A percentile compares a stretch with the other conserved stretches of the same genome.
phyloP scores from a whole-genome alignment of 1,140 invertebrate species.

The Leptinotarsa undecemlineata region DNA sequence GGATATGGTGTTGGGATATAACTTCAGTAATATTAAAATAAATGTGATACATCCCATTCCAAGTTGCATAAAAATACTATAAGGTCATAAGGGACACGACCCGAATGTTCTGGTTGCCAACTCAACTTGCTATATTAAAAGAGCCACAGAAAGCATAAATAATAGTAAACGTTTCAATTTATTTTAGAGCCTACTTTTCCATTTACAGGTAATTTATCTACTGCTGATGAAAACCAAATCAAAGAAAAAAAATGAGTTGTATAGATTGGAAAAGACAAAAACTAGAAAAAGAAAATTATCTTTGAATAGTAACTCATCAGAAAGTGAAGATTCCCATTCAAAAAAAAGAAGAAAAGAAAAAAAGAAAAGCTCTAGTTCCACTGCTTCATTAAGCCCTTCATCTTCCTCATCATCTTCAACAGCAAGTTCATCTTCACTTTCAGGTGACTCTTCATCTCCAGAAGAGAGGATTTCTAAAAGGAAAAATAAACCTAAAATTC shows the following conservation, averaged over 20 bases:
- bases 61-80: no score
- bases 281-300: conserved; percentile 1
- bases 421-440: neutral
- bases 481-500: neutral
- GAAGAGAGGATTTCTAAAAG: neutral
- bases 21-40: no score
- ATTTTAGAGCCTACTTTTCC: no score
- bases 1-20: no score
- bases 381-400: neutral
- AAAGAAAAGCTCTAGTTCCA: neutral
- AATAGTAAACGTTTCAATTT: no score
- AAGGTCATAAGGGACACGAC: no score
- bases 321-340: neutral
- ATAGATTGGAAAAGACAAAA: neutral
- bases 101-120: no score
- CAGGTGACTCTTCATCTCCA: neutral
- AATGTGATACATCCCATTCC: no score
- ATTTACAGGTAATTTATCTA: no score
- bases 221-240: neutral
- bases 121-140: no score
- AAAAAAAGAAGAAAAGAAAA: neutral
- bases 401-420: neutral
- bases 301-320: neutral
- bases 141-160: no score
- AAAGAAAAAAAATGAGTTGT: neutral